These are phyloP conservation scores for Caenorhabditis sulstoni DNA, from an alignment of 2,888 invertebrate species.

Conservation along the genomic window DNA sequence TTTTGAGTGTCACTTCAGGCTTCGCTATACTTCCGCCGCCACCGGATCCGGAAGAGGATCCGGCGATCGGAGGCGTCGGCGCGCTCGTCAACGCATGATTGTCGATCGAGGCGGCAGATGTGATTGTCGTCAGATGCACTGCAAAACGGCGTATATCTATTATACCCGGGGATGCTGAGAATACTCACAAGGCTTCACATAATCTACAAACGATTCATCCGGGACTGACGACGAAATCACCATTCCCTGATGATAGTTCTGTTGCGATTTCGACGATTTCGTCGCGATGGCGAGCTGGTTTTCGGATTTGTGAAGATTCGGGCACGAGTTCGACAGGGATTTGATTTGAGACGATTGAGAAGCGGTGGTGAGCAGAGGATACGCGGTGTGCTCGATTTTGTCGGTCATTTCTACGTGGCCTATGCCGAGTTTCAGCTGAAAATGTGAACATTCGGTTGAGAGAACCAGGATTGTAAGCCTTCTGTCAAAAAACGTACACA, in stretches of 20 bases:
- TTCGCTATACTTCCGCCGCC: constrained; percentile 10
- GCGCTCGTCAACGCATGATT: constrained; percentile 36
- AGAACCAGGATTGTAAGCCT: background rate
- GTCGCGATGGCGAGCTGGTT: background rate
- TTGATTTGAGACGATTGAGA: constrained; percentile 40
- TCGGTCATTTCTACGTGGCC: constrained; percentile 69
- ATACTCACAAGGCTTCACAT: constrained; percentile 35
- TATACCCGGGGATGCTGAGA: background rate
- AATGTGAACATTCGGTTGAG: background rate
- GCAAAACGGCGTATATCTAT: constrained; percentile 5
- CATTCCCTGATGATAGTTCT: constrained; percentile 3
- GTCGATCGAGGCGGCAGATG: constrained; percentile 55
- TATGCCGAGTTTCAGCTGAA: constrained; percentile 66
- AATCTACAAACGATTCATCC: constrained; percentile 32
- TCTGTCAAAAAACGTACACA: constrained; percentile 42
- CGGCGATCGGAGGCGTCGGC: constrained; percentile 18
- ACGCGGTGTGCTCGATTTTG: constrained; percentile 62
- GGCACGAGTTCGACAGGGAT: constrained; percentile 60
- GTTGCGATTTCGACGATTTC: constrained; percentile 19
- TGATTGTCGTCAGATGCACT: constrained; percentile 49
- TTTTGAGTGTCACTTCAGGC: constrained; percentile 45
- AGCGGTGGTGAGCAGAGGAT: constrained; percentile 62
- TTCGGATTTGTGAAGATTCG: constrained; percentile 51
- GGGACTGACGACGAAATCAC: constrained; percentile 59
- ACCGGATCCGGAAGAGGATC: constrained; percentile 1